Base-by-base conservation (phyloP, 2,113 vertebrate species). In the Chloebia gouldiae region DNA sequence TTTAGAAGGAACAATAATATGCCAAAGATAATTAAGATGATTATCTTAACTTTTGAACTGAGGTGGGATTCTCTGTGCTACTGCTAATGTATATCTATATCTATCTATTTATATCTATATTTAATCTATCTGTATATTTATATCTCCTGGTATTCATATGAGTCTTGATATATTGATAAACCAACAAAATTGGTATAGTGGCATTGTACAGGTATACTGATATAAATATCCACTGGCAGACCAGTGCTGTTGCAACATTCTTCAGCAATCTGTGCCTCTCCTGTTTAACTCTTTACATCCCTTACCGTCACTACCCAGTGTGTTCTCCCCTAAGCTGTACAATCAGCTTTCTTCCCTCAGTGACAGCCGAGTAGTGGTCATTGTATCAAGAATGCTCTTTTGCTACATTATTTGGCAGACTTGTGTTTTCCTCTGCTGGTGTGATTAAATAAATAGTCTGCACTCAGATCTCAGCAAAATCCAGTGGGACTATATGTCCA, bases 381-480 rank as follows among this genome's bases (percentile, higher is more conserved):
- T 37, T 13, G 17, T 35, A 47, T 72, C 66, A 82, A 60, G 80
- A 90, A 81, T 40, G 35, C 2, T 78, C 44, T 77, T 93, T 75
- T 35, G 30, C 51, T 88, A 27, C 39, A 15, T 80, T 59, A 66
- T 35, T 86, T 63, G 27, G 12, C 81, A 83, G 71, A 59, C 24
- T 81, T 86, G 33, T 61, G 24, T 88, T 90, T 93, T 92, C 27
- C 22, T 80, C 71, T 86, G 30, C 28, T 90, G 60, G 8, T 79
- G 33, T 53, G 42, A 86, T 86, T 88, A 88, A 92, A 88, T 53
- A 93, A 95, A 88, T 63, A 93, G 33, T 37, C 72, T 86, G 27
- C 27, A 51, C 27, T 93, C 33, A 88, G 56, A 78, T 78, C 83
- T 64, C 64, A 49, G 27, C 7, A 73, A 92, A 95, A 93, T 93